Conservation (phyloP, 35 echinoderm and acorn worm genomes). For the Acanthaster planci region DNA sequence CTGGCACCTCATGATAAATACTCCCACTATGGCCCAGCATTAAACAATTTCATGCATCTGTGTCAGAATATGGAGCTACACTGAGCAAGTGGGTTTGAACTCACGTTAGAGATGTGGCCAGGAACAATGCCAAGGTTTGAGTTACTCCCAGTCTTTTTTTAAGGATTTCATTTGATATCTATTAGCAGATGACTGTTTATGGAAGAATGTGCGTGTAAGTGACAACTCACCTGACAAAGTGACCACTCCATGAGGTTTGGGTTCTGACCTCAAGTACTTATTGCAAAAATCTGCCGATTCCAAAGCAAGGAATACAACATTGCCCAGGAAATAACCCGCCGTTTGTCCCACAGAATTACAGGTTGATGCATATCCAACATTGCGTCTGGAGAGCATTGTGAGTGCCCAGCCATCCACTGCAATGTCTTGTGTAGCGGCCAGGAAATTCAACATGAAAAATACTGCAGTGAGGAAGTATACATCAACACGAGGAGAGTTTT, state of each 20-base stretch:
- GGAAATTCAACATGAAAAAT: conserved; percentile 96
- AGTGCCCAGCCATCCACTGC: conserved; percentile 98
- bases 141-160: too few relatives aligned
- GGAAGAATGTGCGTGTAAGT: too few relatives aligned
- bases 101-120: too few relatives aligned
- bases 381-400: conserved; percentile 84
- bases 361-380: conserved; percentile 97
- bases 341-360: conserved; percentile 96
- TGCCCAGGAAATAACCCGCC: conserved; percentile 92
- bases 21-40: too few relatives aligned
- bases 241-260: conserved; percentile 66
- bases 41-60: too few relatives aligned
- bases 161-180: too few relatives aligned
- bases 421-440: conserved; percentile 96
- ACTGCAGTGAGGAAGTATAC: conserved; percentile 69
- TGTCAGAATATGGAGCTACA: too few relatives aligned
- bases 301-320: conserved; percentile 90
- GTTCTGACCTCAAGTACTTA: conserved; percentile 78
- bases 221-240: conserved; percentile 76
- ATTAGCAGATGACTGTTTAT: too few relatives aligned
- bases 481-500: conserved; percentile 37
- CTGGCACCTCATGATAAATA: too few relatives aligned
- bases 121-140: too few relatives aligned
- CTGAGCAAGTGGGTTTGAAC: too few relatives aligned
- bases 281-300: conserved; percentile 98